Evolutionary conservation across 2,113 vertebrate species (phyloP).

Genomic region (Hipposideros armiger): DNA sequence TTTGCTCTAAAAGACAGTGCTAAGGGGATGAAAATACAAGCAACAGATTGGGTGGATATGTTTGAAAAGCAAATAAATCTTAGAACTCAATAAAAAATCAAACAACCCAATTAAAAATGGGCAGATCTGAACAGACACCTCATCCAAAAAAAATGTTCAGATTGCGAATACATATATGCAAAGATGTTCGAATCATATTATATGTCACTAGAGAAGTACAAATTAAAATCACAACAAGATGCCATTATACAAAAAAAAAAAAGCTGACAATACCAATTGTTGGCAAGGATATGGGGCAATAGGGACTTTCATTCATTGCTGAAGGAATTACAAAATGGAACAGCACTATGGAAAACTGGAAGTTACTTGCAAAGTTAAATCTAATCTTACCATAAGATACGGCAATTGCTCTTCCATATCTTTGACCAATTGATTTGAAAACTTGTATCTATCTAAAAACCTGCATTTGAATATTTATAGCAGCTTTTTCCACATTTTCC

Average conservation of each 20-base stretch:
- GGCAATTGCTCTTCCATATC: neutral
- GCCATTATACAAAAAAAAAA: neutral
- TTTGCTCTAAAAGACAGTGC: too few species aligned
- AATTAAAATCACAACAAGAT: neutral
- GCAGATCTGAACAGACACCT: neutral
- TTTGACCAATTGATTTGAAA: neutral
- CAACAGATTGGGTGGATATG: too few species aligned
- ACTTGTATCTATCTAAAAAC: neutral
- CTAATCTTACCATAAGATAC: neutral
- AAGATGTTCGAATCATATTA: neutral
- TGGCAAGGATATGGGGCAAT: neutral
- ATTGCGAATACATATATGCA: neutral
- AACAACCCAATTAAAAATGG: too few species aligned
- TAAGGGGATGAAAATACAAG: too few species aligned
- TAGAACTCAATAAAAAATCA: too few species aligned
- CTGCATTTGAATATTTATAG: neutral
- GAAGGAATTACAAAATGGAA: neutral
- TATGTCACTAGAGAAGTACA: neutral
- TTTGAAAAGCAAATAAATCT: too few species aligned
- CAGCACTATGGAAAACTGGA: neutral
- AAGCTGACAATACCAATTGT: neutral
- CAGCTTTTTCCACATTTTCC: neutral
- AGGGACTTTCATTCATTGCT: neutral
- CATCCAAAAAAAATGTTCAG: neutral
- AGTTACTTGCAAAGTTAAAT: neutral